Conservation (phyloP, 2,113 vertebrate genomes). For the Tragelaphus strepsiceros region DNA sequence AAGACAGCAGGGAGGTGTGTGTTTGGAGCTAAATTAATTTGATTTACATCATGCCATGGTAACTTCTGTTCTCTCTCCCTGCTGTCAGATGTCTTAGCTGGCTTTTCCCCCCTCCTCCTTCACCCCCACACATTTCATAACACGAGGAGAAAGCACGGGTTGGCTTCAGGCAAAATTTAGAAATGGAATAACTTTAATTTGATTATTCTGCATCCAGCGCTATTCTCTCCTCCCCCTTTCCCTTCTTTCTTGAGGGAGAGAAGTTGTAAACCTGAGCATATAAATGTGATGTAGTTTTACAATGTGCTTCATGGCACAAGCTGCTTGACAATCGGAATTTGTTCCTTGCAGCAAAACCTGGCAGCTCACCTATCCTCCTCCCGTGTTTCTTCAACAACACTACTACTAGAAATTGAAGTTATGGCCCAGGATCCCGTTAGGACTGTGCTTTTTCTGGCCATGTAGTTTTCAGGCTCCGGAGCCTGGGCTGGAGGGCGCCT, state of each 20-base stretch:
- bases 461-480: neutral
- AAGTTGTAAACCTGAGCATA: conserved; percentile 31
- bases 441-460: neutral
- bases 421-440: neutral
- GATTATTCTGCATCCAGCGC: conserved; percentile 41
- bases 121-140: conserved; percentile 57
- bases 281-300: conserved; percentile 28
- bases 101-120: neutral
- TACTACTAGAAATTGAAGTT: neutral
- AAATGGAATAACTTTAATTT: conserved; percentile 37
- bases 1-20: conserved; percentile 65
- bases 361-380: neutral
- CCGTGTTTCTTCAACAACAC: neutral
- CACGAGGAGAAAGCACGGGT: neutral
- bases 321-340: conserved; percentile 7
- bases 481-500: neutral
- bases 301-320: neutral
- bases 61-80: conserved; percentile 64
- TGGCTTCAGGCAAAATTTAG: conserved; percentile 62
- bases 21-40: conserved; percentile 68
- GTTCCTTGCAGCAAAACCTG: neutral
- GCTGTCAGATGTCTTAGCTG: conserved; percentile 64
- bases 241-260: neutral
- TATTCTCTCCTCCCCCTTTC: neutral
- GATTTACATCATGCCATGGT: conserved; percentile 63